Percentiles rank a stretch among this genome's conserved stretches.
These are phyloP conservation scores for Pseudolaguvia tuberculata DNA, from an alignment of 2,113 vertebrate species.

Conservation along the genomic window DNA sequence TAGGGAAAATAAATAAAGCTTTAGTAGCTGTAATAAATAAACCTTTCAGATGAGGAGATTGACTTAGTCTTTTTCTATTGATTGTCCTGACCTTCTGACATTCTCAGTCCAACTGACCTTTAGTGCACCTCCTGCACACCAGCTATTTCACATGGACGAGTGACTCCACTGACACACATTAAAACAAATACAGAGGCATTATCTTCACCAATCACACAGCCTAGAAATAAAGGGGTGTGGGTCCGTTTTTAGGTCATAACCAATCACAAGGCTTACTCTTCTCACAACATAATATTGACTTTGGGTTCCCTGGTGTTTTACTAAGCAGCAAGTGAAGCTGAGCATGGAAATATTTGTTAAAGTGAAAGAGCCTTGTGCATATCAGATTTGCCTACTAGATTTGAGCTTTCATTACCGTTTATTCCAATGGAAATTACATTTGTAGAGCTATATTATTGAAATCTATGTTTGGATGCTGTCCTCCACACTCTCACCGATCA, in stretches of 20 bases:
- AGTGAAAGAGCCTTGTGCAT: constrained; percentile 13
- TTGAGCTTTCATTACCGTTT: background rate
- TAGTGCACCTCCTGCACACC: constrained; percentile 1
- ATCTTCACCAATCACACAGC: constrained; percentile 32
- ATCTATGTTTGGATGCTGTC: no score
- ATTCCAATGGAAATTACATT: background rate
- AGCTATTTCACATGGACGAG: constrained; percentile 34
- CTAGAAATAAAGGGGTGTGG: constrained; percentile 13
- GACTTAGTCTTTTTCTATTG: constrained; percentile 24
- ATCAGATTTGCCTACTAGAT: background rate
- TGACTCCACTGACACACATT: constrained; percentile 18
- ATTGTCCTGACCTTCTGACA: constrained; percentile 41
- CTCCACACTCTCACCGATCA: no score
- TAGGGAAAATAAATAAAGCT: no score
- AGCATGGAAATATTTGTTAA: constrained; percentile 21
- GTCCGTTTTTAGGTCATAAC: constrained; percentile 25
- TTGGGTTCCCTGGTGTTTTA: constrained; percentile 38
- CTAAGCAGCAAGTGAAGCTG: constrained; percentile 23
- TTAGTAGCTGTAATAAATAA: background rate
- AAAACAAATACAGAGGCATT: constrained; percentile 34
- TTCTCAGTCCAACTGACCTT: constrained; percentile 33
- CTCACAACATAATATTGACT: constrained; percentile 46
- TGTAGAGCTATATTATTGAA: background rate
- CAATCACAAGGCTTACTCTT: constrained; percentile 22
- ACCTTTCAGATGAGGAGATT: background rate